Base-by-base conservation (phyloP, 2,113 vertebrate species). In the Calyptommatus sinebrachiatus region DNA sequence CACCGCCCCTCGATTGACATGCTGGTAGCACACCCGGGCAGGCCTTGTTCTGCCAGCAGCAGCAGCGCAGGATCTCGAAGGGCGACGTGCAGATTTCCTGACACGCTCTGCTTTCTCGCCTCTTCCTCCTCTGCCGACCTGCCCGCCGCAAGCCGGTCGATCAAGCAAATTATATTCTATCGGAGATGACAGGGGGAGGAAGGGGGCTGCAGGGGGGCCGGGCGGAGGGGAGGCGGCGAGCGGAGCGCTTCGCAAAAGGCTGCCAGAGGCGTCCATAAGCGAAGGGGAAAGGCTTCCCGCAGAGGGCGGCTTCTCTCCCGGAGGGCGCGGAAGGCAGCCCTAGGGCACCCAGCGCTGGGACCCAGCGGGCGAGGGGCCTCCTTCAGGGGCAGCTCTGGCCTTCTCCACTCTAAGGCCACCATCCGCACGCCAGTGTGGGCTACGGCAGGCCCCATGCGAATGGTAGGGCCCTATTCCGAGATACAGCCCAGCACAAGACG, bases 81-180 rank as follows among this genome's bases (percentile, higher is more conserved):
- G 76, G 70, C 35, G 62, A 46, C 28, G 6, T 46, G 75, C 75
- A 60, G 69, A 67, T 78, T 45, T 26, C 8, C 62, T 68, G 50
- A n/a, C 79, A 18, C 71, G 45, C 71, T 45, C 24, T 41, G 35
- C 35, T 41, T 41, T 41, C 50, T 28, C 4, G 21, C 62, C 63
- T 31, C 21, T 21, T 14, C 73, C 31, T 24, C 18, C 21, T 62
- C 14, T 21, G 57, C 5, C 21, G 41, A 20, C 53, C 3, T 11
- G 31, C 71, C 65, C 31, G 7, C 65, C 31, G 7, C 45, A 62
- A 76, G 79, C 48, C 66, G 41, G 76, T 81, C 73, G 79, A 76
- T 76, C 79, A 69, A 74, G 61, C 79, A 69, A 69, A 76, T 81
- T 69, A 81, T 68, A 78, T 73, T 78, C 70, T 31, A 66, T 78